Base-by-base conservation (phyloP, 2,888 invertebrate species). In the Apodemia hepburni region DNA sequence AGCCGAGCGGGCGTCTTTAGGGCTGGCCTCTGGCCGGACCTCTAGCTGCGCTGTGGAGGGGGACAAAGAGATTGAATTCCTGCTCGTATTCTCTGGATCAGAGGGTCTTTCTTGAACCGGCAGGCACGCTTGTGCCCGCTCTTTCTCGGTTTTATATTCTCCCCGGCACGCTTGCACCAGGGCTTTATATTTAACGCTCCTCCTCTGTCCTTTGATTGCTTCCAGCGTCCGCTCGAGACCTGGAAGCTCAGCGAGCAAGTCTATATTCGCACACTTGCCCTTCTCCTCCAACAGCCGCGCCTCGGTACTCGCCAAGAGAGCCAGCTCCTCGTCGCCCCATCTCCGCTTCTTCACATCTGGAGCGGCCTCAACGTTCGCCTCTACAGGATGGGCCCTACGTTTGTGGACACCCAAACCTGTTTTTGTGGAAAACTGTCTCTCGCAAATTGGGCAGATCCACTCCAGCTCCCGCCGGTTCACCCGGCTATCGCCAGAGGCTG, bases 291-390 rank as follows among this genome's bases (percentile, higher is more conserved):
- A 9, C 35, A 35, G 35, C 9, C 12, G 12, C 45, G 68, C 69
- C 63, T 71, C 69, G 11, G 68, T 61, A 0, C 62, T n/a, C 35
- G 69, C 67, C 45, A 69, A 38, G 22, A 69, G 61, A 9, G 61
- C 62, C 3, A 69, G 33, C 62, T 70, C 67, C 60, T 69, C 68
- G 0, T 66, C 69, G 11, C 61, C 22, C 71, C 68, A 68, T 62
- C 67, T 64, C 18, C 68, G 67, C 65, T 67, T 11, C 15, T 6
- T n/a, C 42, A 5, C 15, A n/a, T 42, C 5, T 5, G 42, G 42
- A 42, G n/a, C 6, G 6, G 42, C 15, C 1, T 42, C 42, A 47
- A 60, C 60, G 59, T 71, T 68, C 4, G 67, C 66, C 42, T 64
- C 64, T 4, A 65, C 64, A 29, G 68, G 68, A 61, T 69, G 29